phyloP scores from a whole-genome alignment of 53 echinoderm and acorn worm species.

The Antedon mediterranea region DNA sequence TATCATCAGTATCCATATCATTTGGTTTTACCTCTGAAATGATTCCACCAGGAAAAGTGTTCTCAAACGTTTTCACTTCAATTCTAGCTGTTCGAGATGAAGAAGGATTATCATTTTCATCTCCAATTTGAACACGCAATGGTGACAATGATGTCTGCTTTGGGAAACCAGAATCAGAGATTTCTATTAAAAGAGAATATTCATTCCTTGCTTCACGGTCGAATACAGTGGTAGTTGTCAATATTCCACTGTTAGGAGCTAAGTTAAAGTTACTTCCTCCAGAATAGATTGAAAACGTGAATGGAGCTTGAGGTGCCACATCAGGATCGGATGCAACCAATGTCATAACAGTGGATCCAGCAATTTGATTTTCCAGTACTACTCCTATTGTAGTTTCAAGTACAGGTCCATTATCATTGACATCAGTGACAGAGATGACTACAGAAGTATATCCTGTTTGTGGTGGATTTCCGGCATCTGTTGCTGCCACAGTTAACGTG shows the following conservation, averaged over 20 bases:
- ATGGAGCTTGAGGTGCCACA: constrained; percentile 21
- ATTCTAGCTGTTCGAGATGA: constrained; percentile 64
- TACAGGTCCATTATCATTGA: constrained; percentile 85
- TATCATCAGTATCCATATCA: constrained; percentile 63
- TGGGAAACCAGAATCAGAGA: constrained; percentile 62
- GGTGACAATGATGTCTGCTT: constrained; percentile 58
- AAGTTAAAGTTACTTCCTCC: neutral
- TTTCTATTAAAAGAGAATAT: constrained; percentile 54
- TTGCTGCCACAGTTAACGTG: constrained; percentile 56
- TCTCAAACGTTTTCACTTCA: constrained; percentile 75
- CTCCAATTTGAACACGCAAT: constrained; percentile 50
- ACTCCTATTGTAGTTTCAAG: constrained; percentile 43
- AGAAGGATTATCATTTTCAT: constrained; percentile 78
- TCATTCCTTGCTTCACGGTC: constrained; percentile 60
- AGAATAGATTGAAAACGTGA: constrained; percentile 35
- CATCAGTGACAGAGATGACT: constrained; percentile 46
- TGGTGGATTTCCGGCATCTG: constrained; percentile 68
- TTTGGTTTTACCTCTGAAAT: constrained; percentile 65
- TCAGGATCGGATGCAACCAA: constrained; percentile 83
- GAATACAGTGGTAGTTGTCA: constrained; percentile 46
- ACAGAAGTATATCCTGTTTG: constrained; percentile 60
- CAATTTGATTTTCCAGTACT: constrained; percentile 48
- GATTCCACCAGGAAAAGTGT: constrained; percentile 55
- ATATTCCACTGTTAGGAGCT: constrained; percentile 15
- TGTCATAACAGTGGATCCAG: constrained; percentile 52